Base-by-base conservation (phyloP, 2,113 vertebrate genomes). In the Menura novaehollandiae region DNA sequence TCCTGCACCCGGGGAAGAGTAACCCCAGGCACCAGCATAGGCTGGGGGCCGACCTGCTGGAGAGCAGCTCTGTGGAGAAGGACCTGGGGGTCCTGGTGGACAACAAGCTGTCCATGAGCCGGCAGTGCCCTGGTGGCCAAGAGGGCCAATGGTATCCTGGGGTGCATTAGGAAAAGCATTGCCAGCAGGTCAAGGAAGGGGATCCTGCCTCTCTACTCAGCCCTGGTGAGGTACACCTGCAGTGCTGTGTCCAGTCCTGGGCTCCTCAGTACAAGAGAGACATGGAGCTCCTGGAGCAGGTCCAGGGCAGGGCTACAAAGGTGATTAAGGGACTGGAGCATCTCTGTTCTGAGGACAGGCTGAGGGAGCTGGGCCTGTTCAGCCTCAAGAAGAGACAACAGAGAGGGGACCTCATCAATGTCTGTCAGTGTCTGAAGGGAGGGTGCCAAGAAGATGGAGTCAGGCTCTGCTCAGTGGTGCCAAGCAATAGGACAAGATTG, bases 371-470 rank as follows among this genome's bases (percentile, higher is more conserved):
- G 60, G 11, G 28, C 9, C 60, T 52, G 27, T 20, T 66, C 52
- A 74, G 22, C 32, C 15, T 59, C 0, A 0, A 24, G 52, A 59
- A n/a, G 22, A 52, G 1, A n/a, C 1, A 2, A 3, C 10, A 44
- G 33, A 23, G 39, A 89, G 46, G 13, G 23, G 9, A 60, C 1
- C 20, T 53, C 46, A 53, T n/a, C 60, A 30, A 3, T 18, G 71
- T 47, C 53, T 35, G 1, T 27, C 11, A 60, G 53, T 9, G 3
- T 6, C 60, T 75, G 53, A n/a, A 41, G 47, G 24, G 53, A 82
- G 37, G 20, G 23, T 60, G 69, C 0, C 52, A 60, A 28, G 32
- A 89, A 53, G 27, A 53, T 32, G 47, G 39, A 62, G 13, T 24
- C 69, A 22, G 53, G 62, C 87, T 53, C 53, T 53, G n/a, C 46